Evolutionary conservation across 2,797 vertebrate species (phyloP), one percentile per base, ranked within the genome.

Genomic region (Onychomys arenicola): DNA sequence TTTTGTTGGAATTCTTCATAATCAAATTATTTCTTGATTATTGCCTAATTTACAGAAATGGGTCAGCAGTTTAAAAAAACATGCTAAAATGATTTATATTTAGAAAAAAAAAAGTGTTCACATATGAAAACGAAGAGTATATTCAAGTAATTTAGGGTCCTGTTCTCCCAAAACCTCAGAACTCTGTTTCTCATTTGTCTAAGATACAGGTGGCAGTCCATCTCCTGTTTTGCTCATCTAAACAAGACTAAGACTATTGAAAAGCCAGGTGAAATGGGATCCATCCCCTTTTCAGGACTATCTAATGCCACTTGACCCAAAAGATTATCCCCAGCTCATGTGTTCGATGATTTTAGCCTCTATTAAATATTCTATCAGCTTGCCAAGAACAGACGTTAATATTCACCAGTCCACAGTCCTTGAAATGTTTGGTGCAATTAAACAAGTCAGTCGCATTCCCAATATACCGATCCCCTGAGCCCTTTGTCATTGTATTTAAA

Each of bases 161-260:
- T 63, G 7, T 52, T 90, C 67, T 83, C 67, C 87, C 88, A 77
- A 49, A 57, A 34, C 61, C 7, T 40, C 52, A 21, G 14, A 49
- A n/a, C 29, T 83, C 37, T 59, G 49, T 5, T n/a, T 81, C 75
- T 69, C 43, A 0, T 67, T 87, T 87, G 59, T 55, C 61, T 86
- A 63, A 80, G 49, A 83, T 6, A 59, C 11, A 71, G 73, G 61
- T 40, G 19, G 81, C 21, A 55, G 46, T 8, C 11, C 2, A 2
- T 91, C 91, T 91, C 94, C 89, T 90, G 91, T 76, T 91, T 90
- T 93, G 23, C 73, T 91, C 90, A 32, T 43, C 76, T 71, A 78
- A 59, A 89, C 57, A 49, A 76, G 67, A 27, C 43, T 27, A 94
- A 77, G 88, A 91, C 93, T 32, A 32, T 81, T 81, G 80, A 75